Percentiles rank a stretch among this genome's conserved stretches.
Evolutionary conservation across 2,113 vertebrate genomes (phyloP).

Genomic region (Syngnathoides biaculeatus): DNA sequence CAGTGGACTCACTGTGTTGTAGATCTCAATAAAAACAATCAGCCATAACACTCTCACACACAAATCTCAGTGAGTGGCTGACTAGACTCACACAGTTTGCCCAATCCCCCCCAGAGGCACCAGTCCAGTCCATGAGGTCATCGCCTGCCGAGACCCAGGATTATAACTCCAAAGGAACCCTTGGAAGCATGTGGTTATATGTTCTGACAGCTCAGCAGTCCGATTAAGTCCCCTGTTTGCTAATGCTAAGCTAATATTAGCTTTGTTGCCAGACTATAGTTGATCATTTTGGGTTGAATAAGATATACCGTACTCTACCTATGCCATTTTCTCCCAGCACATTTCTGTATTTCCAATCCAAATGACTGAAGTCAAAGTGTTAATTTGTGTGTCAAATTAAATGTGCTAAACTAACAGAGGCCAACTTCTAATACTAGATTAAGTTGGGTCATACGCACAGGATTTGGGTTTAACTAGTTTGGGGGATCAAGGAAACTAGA

Average conservation of each 20-base stretch:
- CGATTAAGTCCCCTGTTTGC: conserved; percentile 81
- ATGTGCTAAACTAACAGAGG: conserved; percentile 77
- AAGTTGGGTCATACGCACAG: conserved; percentile 82
- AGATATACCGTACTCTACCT: conserved; percentile 47
- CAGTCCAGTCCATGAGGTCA: conserved; percentile 85
- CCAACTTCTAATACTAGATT: conserved; percentile 82
- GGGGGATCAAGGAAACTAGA: conserved; percentile 26
- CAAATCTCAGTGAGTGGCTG: conserved; percentile 62
- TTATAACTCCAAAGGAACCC: conserved; percentile 84
- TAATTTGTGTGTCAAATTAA: conserved; percentile 79
- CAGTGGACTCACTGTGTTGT: conserved; percentile 27
- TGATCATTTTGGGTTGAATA: conserved; percentile 28
- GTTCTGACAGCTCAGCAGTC: conserved; percentile 83
- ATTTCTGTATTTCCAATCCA: conserved; percentile 48
- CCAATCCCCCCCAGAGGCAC: conserved; percentile 72
- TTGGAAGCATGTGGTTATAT: conserved; percentile 85
- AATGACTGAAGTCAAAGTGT: conserved; percentile 75
- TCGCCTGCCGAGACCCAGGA: conserved; percentile 80
- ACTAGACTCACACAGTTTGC: conserved; percentile 70
- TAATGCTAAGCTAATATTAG: conserved; percentile 80
- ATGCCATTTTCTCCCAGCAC: conserved; percentile 38
- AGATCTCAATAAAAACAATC: conserved; percentile 50
- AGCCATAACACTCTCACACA: conserved; percentile 38
- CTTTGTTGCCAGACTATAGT: conserved; percentile 53
- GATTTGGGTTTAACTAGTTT: conserved; percentile 79